phyloP scores from a whole-genome alignment of 37 sponge, comb jelly and placozoan species.

The Oscarella lobularis region DNA sequence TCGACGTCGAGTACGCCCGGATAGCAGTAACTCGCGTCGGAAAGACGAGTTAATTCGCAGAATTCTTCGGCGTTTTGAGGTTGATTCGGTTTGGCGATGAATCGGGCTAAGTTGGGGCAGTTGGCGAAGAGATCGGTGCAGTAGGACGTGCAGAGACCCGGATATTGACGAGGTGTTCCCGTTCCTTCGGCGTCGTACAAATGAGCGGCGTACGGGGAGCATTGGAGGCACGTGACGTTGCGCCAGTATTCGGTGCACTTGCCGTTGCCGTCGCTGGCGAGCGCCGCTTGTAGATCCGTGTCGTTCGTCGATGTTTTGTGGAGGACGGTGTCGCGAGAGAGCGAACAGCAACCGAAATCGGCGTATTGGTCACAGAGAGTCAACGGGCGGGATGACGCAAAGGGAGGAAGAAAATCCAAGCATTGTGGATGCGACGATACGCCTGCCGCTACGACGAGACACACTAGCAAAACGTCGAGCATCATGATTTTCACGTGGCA shows the following conservation, averaged over 20 bases:
- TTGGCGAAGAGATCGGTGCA: constrained; percentile 27
- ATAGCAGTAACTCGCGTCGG: constrained; percentile 46
- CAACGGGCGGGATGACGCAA: constrained; percentile 5
- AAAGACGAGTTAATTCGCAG: constrained; percentile 15
- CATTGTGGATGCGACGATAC: constrained; percentile 51
- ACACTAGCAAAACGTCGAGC: too few species aligned
- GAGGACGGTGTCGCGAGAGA: constrained; percentile 2
- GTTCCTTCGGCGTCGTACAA: constrained; percentile 36
- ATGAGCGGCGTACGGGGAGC: constrained; percentile 62
- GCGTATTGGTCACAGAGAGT: constrained; percentile 33
- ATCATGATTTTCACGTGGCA: too few species aligned
- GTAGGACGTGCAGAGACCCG: constrained; percentile 35
- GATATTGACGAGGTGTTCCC: constrained; percentile 6
- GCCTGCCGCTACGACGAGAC: too few species aligned
- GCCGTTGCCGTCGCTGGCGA: not conserved
- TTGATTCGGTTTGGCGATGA: not conserved
- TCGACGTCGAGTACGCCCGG: constrained; percentile 18
- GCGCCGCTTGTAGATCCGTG: too few species aligned
- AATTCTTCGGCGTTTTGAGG: constrained; percentile 14
- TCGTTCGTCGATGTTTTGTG: not conserved
- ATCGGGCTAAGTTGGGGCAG: constrained; percentile 10
- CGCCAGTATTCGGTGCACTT: constrained; percentile 20
- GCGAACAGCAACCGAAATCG: constrained; percentile 34
- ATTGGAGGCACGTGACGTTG: constrained; percentile 33
- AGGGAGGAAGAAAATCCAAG: constrained; percentile 53